These are phyloP conservation scores for Drosophila borborema DNA, from an alignment of 2,888 invertebrate species.

Conservation along the genomic window DNA sequence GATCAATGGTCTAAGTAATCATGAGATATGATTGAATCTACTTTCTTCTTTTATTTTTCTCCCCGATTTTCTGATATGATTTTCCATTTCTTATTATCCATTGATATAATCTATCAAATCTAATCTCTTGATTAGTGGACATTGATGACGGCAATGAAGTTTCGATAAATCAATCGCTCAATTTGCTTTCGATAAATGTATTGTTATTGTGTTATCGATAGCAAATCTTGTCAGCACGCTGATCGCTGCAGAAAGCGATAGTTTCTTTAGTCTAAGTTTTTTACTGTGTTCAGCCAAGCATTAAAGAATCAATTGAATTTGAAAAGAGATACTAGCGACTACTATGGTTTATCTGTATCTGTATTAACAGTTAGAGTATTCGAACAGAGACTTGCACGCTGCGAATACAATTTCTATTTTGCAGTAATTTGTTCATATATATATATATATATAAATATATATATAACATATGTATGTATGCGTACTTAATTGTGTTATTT, in stretches of 20 bases:
- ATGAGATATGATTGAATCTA: too few relatives aligned
- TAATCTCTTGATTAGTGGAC: not conserved
- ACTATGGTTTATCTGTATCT: too few relatives aligned
- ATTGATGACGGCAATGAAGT: too few relatives aligned
- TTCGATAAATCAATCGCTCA: not conserved
- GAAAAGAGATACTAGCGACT: too few relatives aligned
- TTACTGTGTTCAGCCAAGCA: too few relatives aligned
- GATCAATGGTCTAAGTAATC: not conserved
- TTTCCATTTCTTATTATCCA: not conserved
- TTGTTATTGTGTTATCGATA: not conserved
- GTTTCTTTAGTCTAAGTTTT: not conserved
- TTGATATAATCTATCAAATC: not conserved
- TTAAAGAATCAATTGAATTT: too few relatives aligned
- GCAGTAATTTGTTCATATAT: constrained; percentile 25
- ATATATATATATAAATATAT: constrained; percentile 11
- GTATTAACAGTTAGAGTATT: constrained; percentile 29
- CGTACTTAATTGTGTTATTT: constrained; percentile 13
- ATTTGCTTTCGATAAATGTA: not conserved
- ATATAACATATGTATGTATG: not conserved
- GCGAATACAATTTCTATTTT: constrained; percentile 7
- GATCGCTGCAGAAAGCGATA: not conserved
- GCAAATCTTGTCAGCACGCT: not conserved
- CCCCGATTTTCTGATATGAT: not conserved
- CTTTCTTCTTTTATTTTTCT: not conserved
- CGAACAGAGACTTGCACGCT: not conserved